Conservation (phyloP, 2,797 vertebrate species). For the Neoniphon sammara region DNA sequence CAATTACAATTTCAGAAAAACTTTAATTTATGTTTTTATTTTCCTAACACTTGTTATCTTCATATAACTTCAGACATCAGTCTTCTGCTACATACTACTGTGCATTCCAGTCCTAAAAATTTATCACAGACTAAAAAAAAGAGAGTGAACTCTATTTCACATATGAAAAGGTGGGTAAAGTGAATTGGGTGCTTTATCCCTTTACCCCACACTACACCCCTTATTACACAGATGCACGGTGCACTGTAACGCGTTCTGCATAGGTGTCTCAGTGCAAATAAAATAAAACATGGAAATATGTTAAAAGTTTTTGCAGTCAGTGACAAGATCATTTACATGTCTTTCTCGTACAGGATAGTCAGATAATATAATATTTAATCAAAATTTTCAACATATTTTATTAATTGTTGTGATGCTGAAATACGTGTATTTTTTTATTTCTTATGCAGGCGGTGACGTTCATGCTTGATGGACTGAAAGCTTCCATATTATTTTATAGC, state of each 20-base stretch:
- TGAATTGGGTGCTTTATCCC: slow-evolving; percentile 56
- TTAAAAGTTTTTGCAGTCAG: slow-evolving; percentile 41
- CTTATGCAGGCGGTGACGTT: slow-evolving; percentile 25
- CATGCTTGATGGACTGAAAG: slow-evolving; percentile 24
- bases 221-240: slow-evolving; percentile 55
- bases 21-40: background rate
- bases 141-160: slow-evolving; percentile 15
- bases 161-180: slow-evolving; percentile 32
- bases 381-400: background rate
- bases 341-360: background rate
- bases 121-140: slow-evolving; percentile 7
- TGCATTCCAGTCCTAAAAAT: slow-evolving; percentile 16
- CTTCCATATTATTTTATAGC: slow-evolving; percentile 67
- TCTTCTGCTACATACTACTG: no score
- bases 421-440: slow-evolving; percentile 13
- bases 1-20: background rate
- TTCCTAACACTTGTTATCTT: background rate
- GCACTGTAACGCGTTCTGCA: slow-evolving; percentile 63
- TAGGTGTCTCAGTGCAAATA: slow-evolving; percentile 19
- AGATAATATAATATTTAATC: slow-evolving; percentile 27
- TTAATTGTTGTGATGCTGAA: slow-evolving; percentile 16
- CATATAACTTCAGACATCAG: background rate
- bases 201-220: slow-evolving; percentile 52
- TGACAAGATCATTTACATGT: slow-evolving; percentile 21
- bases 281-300: slow-evolving; percentile 30